These are phyloP conservation scores for Craseonycteris thonglongyai DNA, from an alignment of 2,113 vertebrate genomes.

Conservation along the genomic window DNA sequence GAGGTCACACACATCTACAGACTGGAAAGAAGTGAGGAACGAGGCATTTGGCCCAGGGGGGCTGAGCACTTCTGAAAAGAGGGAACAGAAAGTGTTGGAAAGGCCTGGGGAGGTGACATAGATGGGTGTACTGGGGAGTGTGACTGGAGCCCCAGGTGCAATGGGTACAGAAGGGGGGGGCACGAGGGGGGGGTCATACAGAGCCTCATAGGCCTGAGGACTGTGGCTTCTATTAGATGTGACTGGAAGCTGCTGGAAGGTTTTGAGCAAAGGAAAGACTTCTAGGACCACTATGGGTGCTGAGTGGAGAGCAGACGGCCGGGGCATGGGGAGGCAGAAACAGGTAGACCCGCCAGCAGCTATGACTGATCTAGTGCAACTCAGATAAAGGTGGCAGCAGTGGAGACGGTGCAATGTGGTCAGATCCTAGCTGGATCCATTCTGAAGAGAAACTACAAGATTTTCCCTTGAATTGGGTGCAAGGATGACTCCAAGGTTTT, in stretches of 20 bases:
- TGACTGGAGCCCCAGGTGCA: neutral
- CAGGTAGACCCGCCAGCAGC: neutral
- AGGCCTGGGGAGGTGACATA: neutral
- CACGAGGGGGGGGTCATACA: neutral
- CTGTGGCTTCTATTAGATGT: neutral
- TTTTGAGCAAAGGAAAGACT: neutral
- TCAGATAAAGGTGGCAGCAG: neutral
- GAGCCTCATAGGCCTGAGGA: neutral
- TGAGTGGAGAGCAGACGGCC: neutral
- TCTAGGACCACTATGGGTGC: neutral
- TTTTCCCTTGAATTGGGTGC: neutral
- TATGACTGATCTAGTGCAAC: neutral
- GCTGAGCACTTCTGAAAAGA: neutral
- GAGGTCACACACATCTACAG: neutral
- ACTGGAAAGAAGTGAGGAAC: neutral
- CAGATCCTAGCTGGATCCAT: neutral
- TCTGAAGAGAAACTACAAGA: neutral
- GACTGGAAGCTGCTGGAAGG: neutral
- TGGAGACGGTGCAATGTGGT: neutral
- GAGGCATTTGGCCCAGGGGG: rapidly evolving
- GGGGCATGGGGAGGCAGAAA: neutral
- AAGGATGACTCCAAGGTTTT: neutral
- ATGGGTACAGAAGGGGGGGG: no score
- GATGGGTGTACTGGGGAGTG: no score
- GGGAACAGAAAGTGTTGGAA: neutral